Conservation (phyloP, 2,888 invertebrate genomes). For the Dichetophora obliterata region DNA sequence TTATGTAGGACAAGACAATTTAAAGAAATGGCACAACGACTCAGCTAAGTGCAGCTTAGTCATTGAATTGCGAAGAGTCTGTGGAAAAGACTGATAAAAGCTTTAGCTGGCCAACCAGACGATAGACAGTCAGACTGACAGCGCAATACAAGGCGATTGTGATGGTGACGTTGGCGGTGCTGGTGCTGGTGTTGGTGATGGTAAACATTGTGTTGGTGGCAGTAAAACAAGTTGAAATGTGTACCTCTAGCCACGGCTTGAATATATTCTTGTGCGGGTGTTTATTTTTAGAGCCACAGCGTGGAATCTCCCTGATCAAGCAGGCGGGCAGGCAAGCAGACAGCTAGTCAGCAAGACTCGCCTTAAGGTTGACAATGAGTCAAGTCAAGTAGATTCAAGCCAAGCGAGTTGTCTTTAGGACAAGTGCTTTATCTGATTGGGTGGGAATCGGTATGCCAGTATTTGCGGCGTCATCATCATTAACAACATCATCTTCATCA, state of each 20-base stretch:
- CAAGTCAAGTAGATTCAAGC: too few species aligned
- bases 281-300: slow-evolving; percentile 12
- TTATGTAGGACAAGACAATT: slow-evolving; percentile 25
- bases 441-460: slow-evolving; percentile 22
- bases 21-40: slow-evolving; percentile 20
- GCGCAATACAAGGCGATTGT: neutral
- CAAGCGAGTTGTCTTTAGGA: neutral
- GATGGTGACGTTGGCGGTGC: too few species aligned
- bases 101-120: neutral
- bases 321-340: neutral
- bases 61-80: neutral
- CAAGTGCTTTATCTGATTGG: slow-evolving; percentile 36
- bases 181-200: neutral
- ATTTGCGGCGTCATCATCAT: slow-evolving; percentile 26
- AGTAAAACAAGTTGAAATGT: neutral
- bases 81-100: neutral
- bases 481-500: slow-evolving; percentile 5
- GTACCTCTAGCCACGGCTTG: neutral
- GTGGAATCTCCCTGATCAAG: neutral
- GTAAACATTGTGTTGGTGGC: neutral
- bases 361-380: slow-evolving; percentile 29
- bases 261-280: slow-evolving; percentile 6
- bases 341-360: slow-evolving; percentile 30
- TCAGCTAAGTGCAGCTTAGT: slow-evolving; percentile 20
- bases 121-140: neutral